Evolutionary conservation across 1,140 invertebrate genomes (phyloP).

Genomic region (Trichoplusia ni): DNA sequence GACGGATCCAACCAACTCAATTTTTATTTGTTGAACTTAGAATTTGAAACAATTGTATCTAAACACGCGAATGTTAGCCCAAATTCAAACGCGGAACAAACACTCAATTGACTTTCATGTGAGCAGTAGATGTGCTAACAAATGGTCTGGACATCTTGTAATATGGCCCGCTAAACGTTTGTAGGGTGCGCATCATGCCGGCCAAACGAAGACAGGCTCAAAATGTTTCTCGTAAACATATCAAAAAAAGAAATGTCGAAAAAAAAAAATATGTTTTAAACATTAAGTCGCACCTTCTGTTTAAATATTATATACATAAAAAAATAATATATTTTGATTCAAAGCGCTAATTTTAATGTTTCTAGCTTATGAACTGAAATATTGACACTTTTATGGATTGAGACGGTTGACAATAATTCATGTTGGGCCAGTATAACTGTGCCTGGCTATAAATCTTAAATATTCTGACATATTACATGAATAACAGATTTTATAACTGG

Average conservation of each 20-base stretch:
- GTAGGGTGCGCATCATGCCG: not conserved
- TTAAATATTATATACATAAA: not conserved
- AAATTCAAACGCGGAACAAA: constrained; percentile 13
- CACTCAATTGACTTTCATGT: constrained; percentile 22
- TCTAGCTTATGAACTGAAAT: not conserved
- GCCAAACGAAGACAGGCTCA: not conserved
- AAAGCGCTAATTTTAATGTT: not conserved
- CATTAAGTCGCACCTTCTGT: not conserved
- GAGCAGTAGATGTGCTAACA: constrained; percentile 17
- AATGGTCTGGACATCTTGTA: constrained; percentile 11
- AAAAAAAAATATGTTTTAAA: not conserved
- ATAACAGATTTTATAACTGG: too few relatives aligned
- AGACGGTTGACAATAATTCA: not conserved
- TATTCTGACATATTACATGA: constrained; percentile 14
- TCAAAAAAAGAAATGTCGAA: not conserved
- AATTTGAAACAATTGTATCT: too few relatives aligned
- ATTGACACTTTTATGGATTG: not conserved
- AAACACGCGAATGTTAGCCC: constrained; percentile 9
- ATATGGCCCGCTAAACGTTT: constrained; percentile 15
- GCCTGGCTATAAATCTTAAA: not conserved
- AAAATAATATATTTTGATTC: not conserved
- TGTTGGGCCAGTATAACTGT: not conserved
- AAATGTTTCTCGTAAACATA: not conserved
- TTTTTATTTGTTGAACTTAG: too few relatives aligned
- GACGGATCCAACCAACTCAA: too few relatives aligned